Evolutionary conservation across 2,113 vertebrate species (phyloP).

Genomic region (Ondatra zibethicus): DNA sequence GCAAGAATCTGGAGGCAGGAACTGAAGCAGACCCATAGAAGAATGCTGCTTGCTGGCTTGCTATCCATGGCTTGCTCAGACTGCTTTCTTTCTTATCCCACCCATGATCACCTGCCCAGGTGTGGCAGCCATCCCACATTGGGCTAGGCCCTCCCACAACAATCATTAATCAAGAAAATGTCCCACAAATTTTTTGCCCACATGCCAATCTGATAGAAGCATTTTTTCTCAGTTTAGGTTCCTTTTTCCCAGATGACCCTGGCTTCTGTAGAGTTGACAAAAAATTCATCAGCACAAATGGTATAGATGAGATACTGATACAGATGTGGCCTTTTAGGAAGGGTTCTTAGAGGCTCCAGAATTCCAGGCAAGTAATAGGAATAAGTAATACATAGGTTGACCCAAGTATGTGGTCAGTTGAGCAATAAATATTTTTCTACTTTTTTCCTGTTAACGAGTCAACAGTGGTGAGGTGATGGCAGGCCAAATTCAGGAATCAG

Average conservation of each 20-base stretch:
- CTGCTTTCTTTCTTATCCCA: not conserved
- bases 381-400: not conserved
- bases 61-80: not conserved
- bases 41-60: not conserved
- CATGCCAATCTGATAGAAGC: not conserved
- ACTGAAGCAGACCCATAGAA: not conserved
- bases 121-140: not conserved
- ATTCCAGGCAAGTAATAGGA: not conserved
- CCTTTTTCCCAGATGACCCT: not conserved
- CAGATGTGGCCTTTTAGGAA: not conserved
- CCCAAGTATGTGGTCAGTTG: not conserved
- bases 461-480: not conserved
- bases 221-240: not conserved
- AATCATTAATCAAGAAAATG: not conserved
- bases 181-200: not conserved
- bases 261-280: not conserved
- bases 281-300: not conserved
- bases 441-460: not conserved
- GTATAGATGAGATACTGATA: not conserved
- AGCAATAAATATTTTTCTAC: not conserved
- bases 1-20: not conserved
- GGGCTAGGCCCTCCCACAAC: not conserved
- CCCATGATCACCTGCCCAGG: not conserved
- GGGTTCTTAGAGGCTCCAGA: not conserved
- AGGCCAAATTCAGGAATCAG: not conserved